Evolutionary conservation across 2,888 invertebrate genomes (phyloP), one percentile per base, ranked within the genome.

Genomic region (Cheilosia impressa): DNA sequence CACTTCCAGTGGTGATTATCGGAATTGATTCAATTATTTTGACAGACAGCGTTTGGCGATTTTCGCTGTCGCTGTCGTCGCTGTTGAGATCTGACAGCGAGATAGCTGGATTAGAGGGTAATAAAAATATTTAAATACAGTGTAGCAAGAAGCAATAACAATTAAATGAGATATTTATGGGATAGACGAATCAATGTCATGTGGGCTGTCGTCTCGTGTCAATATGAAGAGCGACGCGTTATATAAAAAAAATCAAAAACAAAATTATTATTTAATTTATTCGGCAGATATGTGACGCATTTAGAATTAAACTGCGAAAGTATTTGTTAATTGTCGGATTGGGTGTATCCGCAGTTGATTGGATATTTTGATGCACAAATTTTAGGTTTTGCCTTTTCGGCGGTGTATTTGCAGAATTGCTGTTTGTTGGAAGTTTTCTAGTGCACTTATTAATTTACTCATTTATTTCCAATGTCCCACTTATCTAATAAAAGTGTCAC

Each of bases 121-220:
- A 57, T 45, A 65, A 58, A 63, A 76, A 50, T 63, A 63, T 66
- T 78, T 68, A 43, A 84, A 71, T 62, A 75, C 22, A 34, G 27
- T 75, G 80, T 76, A 71, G 80, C 50, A 9, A 60, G 79, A 27
- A 68, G 84, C 69, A 55, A 75, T 84, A 84, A 79, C 84, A 79
- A 84, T 84, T 79, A 84, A 84, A 75, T 58, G 60, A 58, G 75
- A 75, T 79, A 75, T 84, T 84, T 84, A 84, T 84, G 75, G 58
- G 68, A 84, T 75, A 84, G 69, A 65, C 84, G 84, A 75, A 84
- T 84, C 84, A 84, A 79, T 84, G 80, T 71, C 75, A 80, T 80
- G 84, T 80, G 75, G 80, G 79, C 65, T 84, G 80, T 75, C 75
- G 60, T 66, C 73, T 79, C 68, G 69, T 65, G 83, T 83, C 79